Base-by-base conservation (phyloP, 2,113 vertebrate species). In the Psilopogon haemacephalus region DNA sequence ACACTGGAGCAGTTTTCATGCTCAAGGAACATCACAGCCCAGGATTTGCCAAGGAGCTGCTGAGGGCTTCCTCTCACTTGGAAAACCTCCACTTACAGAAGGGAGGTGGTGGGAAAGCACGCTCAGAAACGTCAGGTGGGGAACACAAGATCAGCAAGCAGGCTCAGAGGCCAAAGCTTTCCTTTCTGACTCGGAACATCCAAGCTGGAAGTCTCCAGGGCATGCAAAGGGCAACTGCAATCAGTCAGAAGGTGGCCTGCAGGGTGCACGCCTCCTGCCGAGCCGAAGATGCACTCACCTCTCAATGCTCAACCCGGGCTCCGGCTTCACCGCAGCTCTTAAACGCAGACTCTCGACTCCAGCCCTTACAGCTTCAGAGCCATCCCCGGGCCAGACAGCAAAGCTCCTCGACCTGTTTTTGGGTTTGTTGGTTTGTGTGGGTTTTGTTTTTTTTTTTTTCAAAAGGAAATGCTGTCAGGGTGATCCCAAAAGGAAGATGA, bases 211-310 rank as follows among this genome's bases (percentile, higher is more conserved):
- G 44, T 58, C 20, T 55, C 28, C 26, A 67, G 70, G 11, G 19
- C 20, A 70, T 11, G 0, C 77, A 59, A 9, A 26, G 9, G 40
- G 5, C 32, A 81, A 67, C 40, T 70, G 23, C 5, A 78, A 71
- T 50, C 32, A 82, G 37, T 33, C 54, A 84, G 75, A 84, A 63
- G 9, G 37, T 6, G 14, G 13, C 20, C 72, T n/a, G 65, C 4
- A 56, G 13, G 8, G 10, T 40, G 32, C 54, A 48, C 21, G 46
- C 27, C 52, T 73, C 48, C 14, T 76, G 16, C 58, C 75, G 38
- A 78, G 21, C 7, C 35, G 32, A 91, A 82, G 30, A 40, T 15
- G 56, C 18, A 87, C 91, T 94, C 73, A 97, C 97, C 92, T 96
- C 60, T 94, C 94, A 62, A 97, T 65, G 58, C 13, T 13, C 21